These are phyloP conservation scores for Haemorhous mexicanus DNA, from an alignment of 2,113 vertebrate species.

Conservation along the genomic window DNA sequence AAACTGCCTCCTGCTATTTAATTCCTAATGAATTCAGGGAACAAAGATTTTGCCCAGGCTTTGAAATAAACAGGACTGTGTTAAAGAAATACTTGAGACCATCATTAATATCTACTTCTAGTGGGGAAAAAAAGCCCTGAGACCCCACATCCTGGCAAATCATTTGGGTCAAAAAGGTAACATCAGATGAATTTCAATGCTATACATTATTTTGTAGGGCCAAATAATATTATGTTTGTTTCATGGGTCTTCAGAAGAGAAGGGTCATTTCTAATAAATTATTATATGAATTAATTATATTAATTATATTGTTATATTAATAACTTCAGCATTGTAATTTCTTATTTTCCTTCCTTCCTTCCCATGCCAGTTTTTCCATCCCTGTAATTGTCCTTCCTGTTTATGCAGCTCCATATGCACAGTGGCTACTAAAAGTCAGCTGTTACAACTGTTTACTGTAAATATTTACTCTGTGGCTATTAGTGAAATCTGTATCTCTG, in stretches of 20 bases:
- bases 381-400: slow-evolving; percentile 32
- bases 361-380: slow-evolving; percentile 46
- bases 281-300: neutral
- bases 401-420: slow-evolving; percentile 44
- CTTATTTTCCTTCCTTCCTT: slow-evolving; percentile 11
- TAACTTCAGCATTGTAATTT: neutral
- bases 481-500: slow-evolving; percentile 35
- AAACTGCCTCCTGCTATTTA: slow-evolving; percentile 60
- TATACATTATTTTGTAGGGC: neutral
- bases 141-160: neutral
- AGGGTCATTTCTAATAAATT: neutral
- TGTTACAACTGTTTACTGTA: slow-evolving; percentile 47
- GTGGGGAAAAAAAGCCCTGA: neutral
- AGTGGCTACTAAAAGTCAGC: slow-evolving; percentile 46
- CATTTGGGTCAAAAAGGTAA: neutral
- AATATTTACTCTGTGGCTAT: slow-evolving; percentile 64
- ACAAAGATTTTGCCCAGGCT: slow-evolving; percentile 28
- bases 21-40: slow-evolving; percentile 51
- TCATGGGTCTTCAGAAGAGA: neutral
- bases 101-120: slow-evolving; percentile 25
- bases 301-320: neutral
- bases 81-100: slow-evolving; percentile 27
- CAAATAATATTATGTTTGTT: neutral
- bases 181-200: neutral
- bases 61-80: slow-evolving; percentile 60